A percentile compares a stretch with the other conserved stretches of the same genome.
Evolutionary conservation across 2,113 vertebrate species (phyloP).

Genomic region (Hypomesus transpacificus): DNA sequence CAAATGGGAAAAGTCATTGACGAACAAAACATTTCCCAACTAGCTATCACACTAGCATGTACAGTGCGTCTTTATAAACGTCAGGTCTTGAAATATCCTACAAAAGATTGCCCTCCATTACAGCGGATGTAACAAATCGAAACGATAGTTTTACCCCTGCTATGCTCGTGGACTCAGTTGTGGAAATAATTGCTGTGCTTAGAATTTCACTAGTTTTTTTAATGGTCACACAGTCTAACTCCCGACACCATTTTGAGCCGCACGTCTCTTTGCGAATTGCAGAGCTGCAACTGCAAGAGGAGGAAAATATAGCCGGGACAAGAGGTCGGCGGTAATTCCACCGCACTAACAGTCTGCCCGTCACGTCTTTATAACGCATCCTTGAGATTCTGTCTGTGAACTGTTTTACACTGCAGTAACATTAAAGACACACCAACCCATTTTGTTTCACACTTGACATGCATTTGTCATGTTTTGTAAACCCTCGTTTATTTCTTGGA

Average conservation of each 20-base stretch:
- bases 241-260: constrained; percentile 41
- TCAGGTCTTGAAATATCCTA: background rate
- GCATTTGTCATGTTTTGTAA: background rate
- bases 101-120: background rate
- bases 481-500: background rate
- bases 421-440: background rate
- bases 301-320: constrained; percentile 5
- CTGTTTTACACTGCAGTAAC: background rate
- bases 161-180: background rate
- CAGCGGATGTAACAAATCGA: background rate
- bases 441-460: background rate
- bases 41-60: background rate
- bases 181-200: constrained; percentile 14
- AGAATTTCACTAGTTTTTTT: constrained; percentile 23
- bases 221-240: constrained; percentile 32
- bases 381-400: constrained; percentile 1
- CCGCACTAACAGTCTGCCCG: background rate
- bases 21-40: background rate
- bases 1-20: constrained; percentile 2
- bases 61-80: background rate
- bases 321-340: background rate
- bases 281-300: constrained; percentile 6
- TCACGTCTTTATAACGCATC: constrained; percentile 1
- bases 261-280: constrained; percentile 13
- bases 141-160: background rate